Evolutionary conservation across 2,113 vertebrate species (phyloP), one percentile per base, ranked within the genome.

Genomic region (Loxodonta africana): DNA sequence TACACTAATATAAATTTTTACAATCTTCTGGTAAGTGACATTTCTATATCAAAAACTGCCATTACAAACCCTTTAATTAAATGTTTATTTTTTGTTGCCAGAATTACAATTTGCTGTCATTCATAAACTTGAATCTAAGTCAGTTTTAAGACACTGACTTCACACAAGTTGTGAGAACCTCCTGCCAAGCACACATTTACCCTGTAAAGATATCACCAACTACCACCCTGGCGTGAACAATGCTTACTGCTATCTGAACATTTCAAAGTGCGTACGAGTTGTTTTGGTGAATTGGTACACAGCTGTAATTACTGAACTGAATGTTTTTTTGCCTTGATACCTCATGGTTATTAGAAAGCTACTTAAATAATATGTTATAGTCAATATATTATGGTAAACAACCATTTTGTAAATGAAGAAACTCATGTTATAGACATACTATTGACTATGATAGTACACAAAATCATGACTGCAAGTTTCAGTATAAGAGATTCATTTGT

Each of bases 31-130:
- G 10, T 48, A 98, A 95, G 88, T 94, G 57, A 97, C 78, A 97
- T 7, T 96, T 90, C 51, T 30, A 62, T 82, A 94, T 95, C 30
- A 95, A 97, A 96, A 88, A 46, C 67, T 3, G 89, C 44, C 21
- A 85, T 69, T 90, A 86, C 85, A 97, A 98, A 97, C 28, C 88
- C 95, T 98, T 96, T 93, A 97, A 93, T 92, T 83, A 96, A 97
- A 97, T 86, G 88, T 97, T 89, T 92, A 97, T 91, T 94, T 94
- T 71, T 90, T 87, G 94, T 97, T 96, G 97, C 95, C 90, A 96
- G 37, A 46, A 97, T 95, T 97, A 97, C 83, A 96, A 87, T 87
- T 90, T 96, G 44, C 87, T 98, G 11, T 78, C 95, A 97, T 96
- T 83, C 17, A 97, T 95, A 73, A 71, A 80, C 83, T 91, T 97